Evolutionary conservation across 2,113 vertebrate species (phyloP), one percentile per base, ranked within the genome.

Genomic region (Mastomys coucha): DNA sequence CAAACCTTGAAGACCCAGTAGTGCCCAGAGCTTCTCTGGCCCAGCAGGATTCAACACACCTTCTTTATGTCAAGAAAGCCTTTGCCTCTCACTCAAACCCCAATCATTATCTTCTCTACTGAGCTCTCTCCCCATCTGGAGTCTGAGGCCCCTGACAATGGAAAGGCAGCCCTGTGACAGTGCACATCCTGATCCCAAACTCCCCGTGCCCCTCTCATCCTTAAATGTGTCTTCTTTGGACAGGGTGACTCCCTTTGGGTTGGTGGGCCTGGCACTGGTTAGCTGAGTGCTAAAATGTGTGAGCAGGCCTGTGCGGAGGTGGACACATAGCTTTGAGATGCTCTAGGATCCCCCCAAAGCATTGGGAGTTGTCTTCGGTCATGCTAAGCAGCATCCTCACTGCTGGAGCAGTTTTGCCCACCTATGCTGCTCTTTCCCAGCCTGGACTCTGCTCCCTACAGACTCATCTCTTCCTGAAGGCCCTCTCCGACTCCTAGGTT

Each of bases 381-480:
- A 33, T 13, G 11, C 17, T 3, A 49, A 65, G 31, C 22, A 33
- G 2, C 82, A 80, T 28, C 36, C 2, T 58, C 2, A 5, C 24
- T 2, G 20, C 20, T n/a, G 31, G 24, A 0, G 31, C 13, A 33
- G 19, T 2, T 11, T 2, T 5, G 8, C 76, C 42, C n/a, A 45
- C 75, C 36, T 67, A 0, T 0, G 1, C 5, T 69, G 42, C 12
- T 9, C 22, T 75, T n/a, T 65, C 80, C 3, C 36, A 39, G 2
- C 28, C 17, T 36, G 28, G 26, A 11, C 49, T 70, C 60, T 82
- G 70, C 70, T 70, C 60, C 17, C 72, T 45, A 33, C 33, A 82
- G 51, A 51, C 42, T 70, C 39, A 36, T 33, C 67, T 93, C 72
- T 72, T 96, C 45, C 36, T 39, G 90, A 91, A 91, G 92, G 75